Percentiles rank a stretch among this genome's conserved stretches.
phyloP scores from a whole-genome alignment of 2,113 vertebrate genomes.

The Rutilus rutilus region DNA sequence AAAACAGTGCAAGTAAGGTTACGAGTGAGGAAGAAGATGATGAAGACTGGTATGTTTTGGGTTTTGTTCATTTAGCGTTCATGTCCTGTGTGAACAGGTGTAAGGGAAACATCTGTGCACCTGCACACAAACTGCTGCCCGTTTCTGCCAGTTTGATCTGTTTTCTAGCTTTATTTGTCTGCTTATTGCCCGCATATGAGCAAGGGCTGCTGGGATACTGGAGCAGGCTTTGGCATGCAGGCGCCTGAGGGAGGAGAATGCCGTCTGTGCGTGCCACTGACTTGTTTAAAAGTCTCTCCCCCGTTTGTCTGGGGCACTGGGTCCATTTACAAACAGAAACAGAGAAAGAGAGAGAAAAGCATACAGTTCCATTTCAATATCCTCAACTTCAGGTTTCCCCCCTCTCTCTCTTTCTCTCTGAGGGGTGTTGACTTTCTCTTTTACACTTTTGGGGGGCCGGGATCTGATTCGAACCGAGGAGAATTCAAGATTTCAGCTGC shows the following conservation, averaged over 20 bases:
- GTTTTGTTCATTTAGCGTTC: background rate
- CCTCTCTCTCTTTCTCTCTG: constrained; percentile 61
- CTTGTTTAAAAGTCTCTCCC: constrained; percentile 77
- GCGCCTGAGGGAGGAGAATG: constrained; percentile 73
- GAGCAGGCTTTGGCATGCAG: constrained; percentile 76
- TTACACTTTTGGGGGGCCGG: constrained; percentile 47
- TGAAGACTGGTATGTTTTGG: background rate
- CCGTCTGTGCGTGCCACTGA: constrained; percentile 77
- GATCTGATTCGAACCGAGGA: constrained; percentile 76
- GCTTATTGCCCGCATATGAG: constrained; percentile 63
- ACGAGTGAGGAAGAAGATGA: background rate
- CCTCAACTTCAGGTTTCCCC: constrained; percentile 41
- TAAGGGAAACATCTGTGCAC: constrained; percentile 12
- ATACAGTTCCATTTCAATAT: constrained; percentile 56
- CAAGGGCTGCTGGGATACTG: constrained; percentile 75
- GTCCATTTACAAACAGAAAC: constrained; percentile 70
- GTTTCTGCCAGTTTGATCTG: constrained; percentile 22
- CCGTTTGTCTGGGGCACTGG: constrained; percentile 70
- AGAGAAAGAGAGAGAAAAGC: constrained; percentile 52
- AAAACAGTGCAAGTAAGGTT: background rate
- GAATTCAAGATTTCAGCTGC: constrained; percentile 71
- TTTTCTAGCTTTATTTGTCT: constrained; percentile 59
- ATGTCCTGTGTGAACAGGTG: background rate
- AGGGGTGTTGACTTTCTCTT: constrained; percentile 34
- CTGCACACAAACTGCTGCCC: constrained; percentile 45